Evolutionary conservation across 2,888 invertebrate species (phyloP), one percentile per base, ranked within the genome.

Genomic region (Salticus scenicus): DNA sequence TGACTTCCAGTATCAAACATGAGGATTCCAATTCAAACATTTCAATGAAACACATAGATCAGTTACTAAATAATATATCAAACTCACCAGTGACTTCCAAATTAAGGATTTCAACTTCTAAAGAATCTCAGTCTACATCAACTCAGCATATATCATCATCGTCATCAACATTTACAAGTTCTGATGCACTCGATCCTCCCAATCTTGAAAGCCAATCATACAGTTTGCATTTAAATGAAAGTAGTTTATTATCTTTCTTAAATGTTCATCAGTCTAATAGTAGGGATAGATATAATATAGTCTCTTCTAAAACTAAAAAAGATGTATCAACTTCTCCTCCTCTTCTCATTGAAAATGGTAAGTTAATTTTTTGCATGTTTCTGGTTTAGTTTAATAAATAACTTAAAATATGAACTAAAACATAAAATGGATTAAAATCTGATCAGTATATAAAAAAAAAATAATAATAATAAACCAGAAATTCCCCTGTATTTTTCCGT

Each of bases 141-240:
- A 33, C 69, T 41, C 73, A 71, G 47, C 27, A 28, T 33, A 37
- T 69, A 63, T 41, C 75, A 28, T 47, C 77, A 27, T 51, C 47
- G 10, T 30, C 66, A 24, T 47, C 64, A 33, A 69, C 78, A 27
- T 76, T 42, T 57, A n/a, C 71, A 20, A 67, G 14, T 8, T 42
- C 75, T 24, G 86, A 86, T 51, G 28, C 74, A 41, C 66, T 86
- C 24, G 86, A 86, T 66, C 70, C 74, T 67, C 80, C 79, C n/a
- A 80, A 63, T 67, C 37, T 80, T 24, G 86, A 86, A 67, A 86
- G 80, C 67, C 86, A 86, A 41, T 75, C 86, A 31, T 86, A 86
- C 66, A 79, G 79, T 74, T 51, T 79, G 31, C 84, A 85, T 70
- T 70, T 79, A 64, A 85, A 85, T 41, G 84, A 85, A 69, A 79